Evolutionary conservation across 2,113 vertebrate genomes (phyloP).

Genomic region (Muntiacus muntjak): DNA sequence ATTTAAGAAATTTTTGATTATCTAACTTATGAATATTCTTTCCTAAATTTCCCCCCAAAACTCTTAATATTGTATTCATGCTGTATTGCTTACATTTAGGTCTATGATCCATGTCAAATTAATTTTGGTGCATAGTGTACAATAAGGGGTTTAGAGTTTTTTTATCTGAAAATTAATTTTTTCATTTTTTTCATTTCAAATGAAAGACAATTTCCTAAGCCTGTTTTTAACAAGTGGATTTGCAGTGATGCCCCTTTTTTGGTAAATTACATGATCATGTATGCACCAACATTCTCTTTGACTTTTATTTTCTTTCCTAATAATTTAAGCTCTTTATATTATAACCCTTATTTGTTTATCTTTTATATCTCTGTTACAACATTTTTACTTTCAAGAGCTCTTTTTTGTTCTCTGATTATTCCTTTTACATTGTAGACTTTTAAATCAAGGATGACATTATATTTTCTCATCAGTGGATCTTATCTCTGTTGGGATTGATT

Average conservation of each 20-base stretch:
- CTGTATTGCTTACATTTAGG: neutral
- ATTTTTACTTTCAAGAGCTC: neutral
- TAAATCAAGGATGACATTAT: neutral
- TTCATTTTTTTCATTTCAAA: neutral
- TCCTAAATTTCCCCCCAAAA: neutral
- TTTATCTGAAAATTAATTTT: neutral
- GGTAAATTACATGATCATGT: neutral
- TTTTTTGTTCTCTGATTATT: neutral
- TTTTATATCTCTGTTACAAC: neutral
- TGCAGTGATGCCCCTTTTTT: neutral
- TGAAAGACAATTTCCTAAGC: neutral
- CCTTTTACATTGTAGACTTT: neutral
- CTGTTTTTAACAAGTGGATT: neutral
- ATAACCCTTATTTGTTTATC: neutral
- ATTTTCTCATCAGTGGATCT: neutral
- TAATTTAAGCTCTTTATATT: neutral
- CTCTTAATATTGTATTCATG: neutral
- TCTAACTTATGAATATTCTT: neutral
- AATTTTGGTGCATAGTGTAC: neutral
- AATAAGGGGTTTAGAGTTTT: neutral
- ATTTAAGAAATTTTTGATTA: neutral
- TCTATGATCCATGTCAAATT: neutral
- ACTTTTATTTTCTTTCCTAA: neutral
- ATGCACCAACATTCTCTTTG: neutral
- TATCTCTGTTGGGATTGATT: neutral